Percentiles rank a stretch among this genome's conserved stretches.
Conservation (phyloP, 2,113 vertebrate genomes). For the Fregetta grallaria region DNA sequence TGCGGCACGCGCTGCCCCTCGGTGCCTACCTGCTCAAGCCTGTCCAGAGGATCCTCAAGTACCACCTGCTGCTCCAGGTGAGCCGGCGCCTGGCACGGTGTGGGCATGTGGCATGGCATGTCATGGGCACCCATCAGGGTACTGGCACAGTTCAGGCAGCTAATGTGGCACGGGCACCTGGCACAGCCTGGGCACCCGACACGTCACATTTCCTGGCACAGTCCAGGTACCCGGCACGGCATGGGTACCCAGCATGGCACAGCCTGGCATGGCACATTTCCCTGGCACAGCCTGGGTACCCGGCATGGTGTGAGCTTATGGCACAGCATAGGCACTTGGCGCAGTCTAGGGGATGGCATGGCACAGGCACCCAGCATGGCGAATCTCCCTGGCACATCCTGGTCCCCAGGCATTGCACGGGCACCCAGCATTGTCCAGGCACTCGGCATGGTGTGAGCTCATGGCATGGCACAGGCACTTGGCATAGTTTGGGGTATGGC, state of each 20-base stretch:
- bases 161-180: no score
- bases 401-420: neutral
- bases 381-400: no score
- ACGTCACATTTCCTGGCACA: accelerated
- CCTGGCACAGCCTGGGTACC: no score
- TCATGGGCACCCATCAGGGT: neutral
- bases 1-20: conserved; percentile 87
- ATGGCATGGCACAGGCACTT: neutral
- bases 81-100: accelerated
- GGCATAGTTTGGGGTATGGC: neutral
- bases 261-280: no score
- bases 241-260: neutral
- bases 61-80: conserved; percentile 96
- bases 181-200: neutral
- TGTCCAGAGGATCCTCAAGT: conserved; percentile 97
- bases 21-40: conserved; percentile 96
- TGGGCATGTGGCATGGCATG: neutral
- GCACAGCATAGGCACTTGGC: neutral
- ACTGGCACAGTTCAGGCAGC: neutral
- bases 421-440: no score
- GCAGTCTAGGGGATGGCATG: neutral
- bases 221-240: neutral
- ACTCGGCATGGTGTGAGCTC: neutral
- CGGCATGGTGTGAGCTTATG: neutral
- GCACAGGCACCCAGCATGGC: neutral